Percentiles rank a stretch among this genome's conserved stretches.
phyloP scores from a whole-genome alignment of 2,113 vertebrate species.

The Strix uralensis region DNA sequence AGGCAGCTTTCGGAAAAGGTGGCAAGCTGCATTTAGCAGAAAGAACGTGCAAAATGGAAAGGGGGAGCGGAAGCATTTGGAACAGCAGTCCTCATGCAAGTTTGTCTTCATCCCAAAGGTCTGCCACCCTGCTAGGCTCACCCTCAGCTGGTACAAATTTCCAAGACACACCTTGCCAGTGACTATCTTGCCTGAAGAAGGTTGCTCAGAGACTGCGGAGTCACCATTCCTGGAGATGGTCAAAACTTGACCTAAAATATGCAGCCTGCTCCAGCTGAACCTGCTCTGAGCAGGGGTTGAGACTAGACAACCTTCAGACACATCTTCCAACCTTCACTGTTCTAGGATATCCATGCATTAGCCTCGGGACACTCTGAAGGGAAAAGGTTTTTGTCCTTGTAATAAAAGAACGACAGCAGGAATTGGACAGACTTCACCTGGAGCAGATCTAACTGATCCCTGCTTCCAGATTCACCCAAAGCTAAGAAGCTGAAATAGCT shows the following conservation, averaged over 20 bases:
- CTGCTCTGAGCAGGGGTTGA: neutral
- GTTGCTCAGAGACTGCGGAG: neutral
- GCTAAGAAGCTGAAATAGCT: neutral
- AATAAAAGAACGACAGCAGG: neutral
- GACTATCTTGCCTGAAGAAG: neutral
- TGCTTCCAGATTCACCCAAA: neutral
- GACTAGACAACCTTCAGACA: neutral
- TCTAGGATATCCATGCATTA: neutral
- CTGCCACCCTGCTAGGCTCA: neutral
- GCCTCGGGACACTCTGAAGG: neutral
- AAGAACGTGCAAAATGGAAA: neutral
- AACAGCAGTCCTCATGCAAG: neutral
- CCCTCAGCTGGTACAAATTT: neutral
- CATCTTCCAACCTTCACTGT: neutral
- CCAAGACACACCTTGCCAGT: neutral
- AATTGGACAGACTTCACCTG: neutral
- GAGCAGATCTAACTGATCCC: neutral
- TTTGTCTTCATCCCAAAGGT: neutral
- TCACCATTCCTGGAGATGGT: neutral
- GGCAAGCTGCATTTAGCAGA: neutral
- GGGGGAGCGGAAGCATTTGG: neutral
- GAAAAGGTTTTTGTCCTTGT: neutral
- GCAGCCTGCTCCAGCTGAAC: neutral
- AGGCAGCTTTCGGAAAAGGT: neutral
- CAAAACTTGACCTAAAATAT: neutral